Evolutionary conservation across 2,113 vertebrate species (phyloP), one percentile per base, ranked within the genome.

Genomic region (Strigops habroptila): DNA sequence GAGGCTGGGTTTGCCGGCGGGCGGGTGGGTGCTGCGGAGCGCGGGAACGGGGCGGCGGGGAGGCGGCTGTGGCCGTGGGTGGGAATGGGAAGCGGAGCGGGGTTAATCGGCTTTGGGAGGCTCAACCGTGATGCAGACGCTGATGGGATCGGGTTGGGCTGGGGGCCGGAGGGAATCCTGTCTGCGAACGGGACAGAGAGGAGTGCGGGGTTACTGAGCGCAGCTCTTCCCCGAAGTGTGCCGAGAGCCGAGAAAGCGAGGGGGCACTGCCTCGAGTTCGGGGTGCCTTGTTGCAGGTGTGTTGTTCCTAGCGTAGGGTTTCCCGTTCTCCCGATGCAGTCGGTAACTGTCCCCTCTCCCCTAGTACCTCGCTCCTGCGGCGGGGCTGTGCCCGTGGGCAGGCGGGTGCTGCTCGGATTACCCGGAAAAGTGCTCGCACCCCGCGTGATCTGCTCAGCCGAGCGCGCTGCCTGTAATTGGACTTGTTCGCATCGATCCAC

Each of bases 21-120:
- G 55, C 18, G 49, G 49, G 65, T 12, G 60, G 53, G 43, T 18
- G 49, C 21, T 3, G 60, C 27, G 23, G 28, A 6, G 46, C 10
- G 43, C 7, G 13, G 71, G 31, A n/a, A 31, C 11, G 46, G 71
- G 67, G 31, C 9, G 37, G 30, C 13, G 51, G 64, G 25, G 55
- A 35, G 46, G 70, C 43, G 43, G 73, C 48, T n/a, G 31, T 57
- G 8, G 81, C 77, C 63, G 78, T 25, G 82, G 75, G 79, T 7
- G 82, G 83, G 44, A 37, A 52, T 22, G 63, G 65, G 65, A 27
- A 60, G 70, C 59, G 8, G 63, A 33, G 76, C 71, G 59, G 35
- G 30, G 55, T 78, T 95, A 95, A 95, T 95, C 91, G 86, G 91
- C 94, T 93, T 95, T 75, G 86, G 76, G 53, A 91, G 76, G 11